Conservation (phyloP, 2,888 invertebrate genomes). For the Microctonus brassicae region DNA sequence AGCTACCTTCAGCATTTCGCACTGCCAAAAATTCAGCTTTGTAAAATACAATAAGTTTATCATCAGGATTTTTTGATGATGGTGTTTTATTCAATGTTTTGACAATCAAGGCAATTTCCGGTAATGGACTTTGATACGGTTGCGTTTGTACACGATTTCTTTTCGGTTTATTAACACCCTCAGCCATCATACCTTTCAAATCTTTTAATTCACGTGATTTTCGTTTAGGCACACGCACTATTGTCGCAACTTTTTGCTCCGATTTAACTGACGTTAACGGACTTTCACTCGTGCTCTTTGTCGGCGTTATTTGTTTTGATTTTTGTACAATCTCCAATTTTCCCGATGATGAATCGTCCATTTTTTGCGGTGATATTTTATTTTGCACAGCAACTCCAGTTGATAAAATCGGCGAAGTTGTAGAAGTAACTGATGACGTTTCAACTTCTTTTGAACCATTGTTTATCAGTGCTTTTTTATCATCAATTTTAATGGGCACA, state of each 20-base stretch:
- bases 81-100: constrained; percentile 78
- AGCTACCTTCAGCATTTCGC: constrained; percentile 89
- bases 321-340: constrained; percentile 28
- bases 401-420: neutral
- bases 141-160: constrained; percentile 79
- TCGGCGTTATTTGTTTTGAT: constrained; percentile 22
- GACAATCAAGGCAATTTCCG: constrained; percentile 82
- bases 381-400: constrained; percentile 19
- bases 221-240: constrained; percentile 60
- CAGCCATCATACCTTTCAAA: constrained; percentile 54
- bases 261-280: constrained; percentile 62
- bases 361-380: constrained; percentile 43
- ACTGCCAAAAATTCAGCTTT: constrained; percentile 94
- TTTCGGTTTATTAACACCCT: constrained; percentile 71
- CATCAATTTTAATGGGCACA: constrained; percentile 59
- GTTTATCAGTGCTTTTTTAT: constrained; percentile 58
- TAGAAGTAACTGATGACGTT: constrained; percentile 4
- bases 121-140: constrained; percentile 86
- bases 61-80: constrained; percentile 75
- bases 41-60: constrained; percentile 88
- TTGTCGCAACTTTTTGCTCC: constrained; percentile 46
- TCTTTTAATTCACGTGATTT: constrained; percentile 65
- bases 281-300: constrained; percentile 41
- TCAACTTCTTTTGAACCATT: constrained; percentile 52
- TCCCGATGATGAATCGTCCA: constrained; percentile 36